Percentiles rank a stretch among this genome's conserved stretches.
phyloP scores from a whole-genome alignment of 2,888 invertebrate genomes.

The Eudemis profundana region DNA sequence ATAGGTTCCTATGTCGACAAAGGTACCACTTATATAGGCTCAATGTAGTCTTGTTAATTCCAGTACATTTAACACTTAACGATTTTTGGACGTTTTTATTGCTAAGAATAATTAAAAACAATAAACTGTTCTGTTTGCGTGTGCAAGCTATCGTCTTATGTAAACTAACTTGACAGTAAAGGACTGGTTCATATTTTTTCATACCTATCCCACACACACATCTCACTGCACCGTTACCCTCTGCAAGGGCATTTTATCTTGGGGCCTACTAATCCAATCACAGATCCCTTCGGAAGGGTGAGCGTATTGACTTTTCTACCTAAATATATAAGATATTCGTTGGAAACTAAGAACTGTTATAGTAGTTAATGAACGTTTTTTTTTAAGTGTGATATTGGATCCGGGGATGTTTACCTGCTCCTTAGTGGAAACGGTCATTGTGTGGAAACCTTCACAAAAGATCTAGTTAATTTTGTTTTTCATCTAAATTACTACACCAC shows the following conservation, averaged over 20 bases:
- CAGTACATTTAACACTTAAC: too few relatives aligned
- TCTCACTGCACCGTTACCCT: slow-evolving; percentile 40
- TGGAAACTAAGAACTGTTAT: slow-evolving; percentile 16
- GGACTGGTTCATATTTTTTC: slow-evolving; percentile 15
- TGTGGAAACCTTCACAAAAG: not conserved
- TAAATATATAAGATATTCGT: slow-evolving; percentile 21
- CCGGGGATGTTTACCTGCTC: slow-evolving; percentile 14
- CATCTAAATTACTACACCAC: too few relatives aligned
- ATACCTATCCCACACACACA: slow-evolving; percentile 5
- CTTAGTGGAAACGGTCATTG: slow-evolving; percentile 18
- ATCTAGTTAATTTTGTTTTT: not conserved
- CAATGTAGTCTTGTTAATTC: not conserved
- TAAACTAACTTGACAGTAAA: slow-evolving; percentile 22
- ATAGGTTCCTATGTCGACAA: slow-evolving; percentile 53
- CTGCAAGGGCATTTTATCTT: slow-evolving; percentile 50
- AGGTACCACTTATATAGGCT: not conserved
- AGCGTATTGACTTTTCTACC: slow-evolving; percentile 38
- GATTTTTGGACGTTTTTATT: slow-evolving; percentile 51
- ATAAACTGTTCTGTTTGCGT: slow-evolving; percentile 46
- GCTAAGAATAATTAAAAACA: slow-evolving; percentile 48
- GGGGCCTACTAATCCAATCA: slow-evolving; percentile 74
- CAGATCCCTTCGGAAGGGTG: slow-evolving; percentile 58
- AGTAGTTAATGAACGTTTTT: slow-evolving; percentile 22
- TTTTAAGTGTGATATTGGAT: slow-evolving; percentile 8
- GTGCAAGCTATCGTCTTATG: slow-evolving; percentile 26